Evolutionary conservation across 35 echinoderm and acorn worm genomes (phyloP).

Genomic region (Amphiura filiformis): DNA sequence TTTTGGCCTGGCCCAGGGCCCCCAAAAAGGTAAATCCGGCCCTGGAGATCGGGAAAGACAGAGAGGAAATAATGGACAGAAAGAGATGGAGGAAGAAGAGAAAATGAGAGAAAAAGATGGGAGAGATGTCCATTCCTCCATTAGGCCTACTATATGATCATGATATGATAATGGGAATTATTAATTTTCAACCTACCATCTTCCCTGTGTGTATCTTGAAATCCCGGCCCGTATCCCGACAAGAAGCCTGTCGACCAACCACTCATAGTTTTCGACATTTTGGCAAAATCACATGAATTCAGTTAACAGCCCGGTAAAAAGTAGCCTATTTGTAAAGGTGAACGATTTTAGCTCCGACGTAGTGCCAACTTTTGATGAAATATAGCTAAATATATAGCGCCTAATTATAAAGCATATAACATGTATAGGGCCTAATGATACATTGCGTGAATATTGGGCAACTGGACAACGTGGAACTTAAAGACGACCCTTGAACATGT

Average conservation of each 20-base stretch:
- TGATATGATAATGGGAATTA: neutral
- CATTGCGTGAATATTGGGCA: neutral
- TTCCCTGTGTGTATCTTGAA: neutral
- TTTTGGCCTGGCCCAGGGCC: too few species aligned
- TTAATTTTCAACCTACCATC: neutral
- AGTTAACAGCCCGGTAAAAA: neutral
- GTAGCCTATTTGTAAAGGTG: neutral
- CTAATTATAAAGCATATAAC: neutral
- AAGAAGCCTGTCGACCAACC: neutral
- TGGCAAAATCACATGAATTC: neutral
- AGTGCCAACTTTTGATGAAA: neutral
- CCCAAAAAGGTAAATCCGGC: too few species aligned
- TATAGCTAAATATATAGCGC: neutral
- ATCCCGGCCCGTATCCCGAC: neutral
- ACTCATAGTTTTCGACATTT: neutral
- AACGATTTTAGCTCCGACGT: neutral
- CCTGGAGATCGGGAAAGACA: too few species aligned
- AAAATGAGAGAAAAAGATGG: too few species aligned
- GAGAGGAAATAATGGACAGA: too few species aligned
- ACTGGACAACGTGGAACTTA: too few species aligned
- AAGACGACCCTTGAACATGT: too few species aligned
- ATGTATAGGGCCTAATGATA: neutral
- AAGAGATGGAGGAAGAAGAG: too few species aligned
- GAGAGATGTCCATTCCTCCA: neutral
- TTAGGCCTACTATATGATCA: neutral